Conservation (phyloP, 35 echinoderm and acorn worm species). For the Ophioderma brevispina region DNA sequence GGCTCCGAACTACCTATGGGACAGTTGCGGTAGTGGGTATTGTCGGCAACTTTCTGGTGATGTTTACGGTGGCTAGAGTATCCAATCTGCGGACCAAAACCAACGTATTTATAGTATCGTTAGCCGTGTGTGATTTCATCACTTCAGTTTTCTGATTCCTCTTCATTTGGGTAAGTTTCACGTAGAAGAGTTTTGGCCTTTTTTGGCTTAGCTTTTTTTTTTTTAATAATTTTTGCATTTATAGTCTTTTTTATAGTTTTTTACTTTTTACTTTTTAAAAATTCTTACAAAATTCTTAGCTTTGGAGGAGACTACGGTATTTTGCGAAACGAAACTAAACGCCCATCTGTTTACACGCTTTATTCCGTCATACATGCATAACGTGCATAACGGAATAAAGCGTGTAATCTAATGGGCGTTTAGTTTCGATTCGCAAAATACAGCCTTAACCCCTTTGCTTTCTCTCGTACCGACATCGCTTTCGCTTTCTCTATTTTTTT, state of each 20-base stretch:
- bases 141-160: constrained; percentile 89
- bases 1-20: constrained; percentile 63
- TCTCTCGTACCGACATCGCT: neutral
- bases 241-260: no score
- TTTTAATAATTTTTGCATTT: no score
- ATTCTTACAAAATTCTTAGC: neutral
- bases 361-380: no score
- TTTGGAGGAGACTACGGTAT: neutral
- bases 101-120: constrained; percentile 85
- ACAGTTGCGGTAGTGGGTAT: constrained; percentile 77
- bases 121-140: constrained; percentile 78
- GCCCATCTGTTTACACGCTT: no score
- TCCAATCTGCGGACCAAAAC: constrained; percentile 62
- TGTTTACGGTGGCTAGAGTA: constrained; percentile 74
- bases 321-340: no score
- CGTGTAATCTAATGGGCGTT: neutral
- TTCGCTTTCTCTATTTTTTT: neutral
- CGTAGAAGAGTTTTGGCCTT: neutral
- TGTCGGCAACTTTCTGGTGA: constrained; percentile 79
- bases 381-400: no score
- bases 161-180: constrained; percentile 87
- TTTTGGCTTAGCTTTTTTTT: neutral
- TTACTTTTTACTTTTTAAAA: no score
- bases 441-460: neutral
- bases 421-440: neutral